Evolutionary conservation across 2,888 invertebrate species (phyloP), one percentile per base, ranked within the genome.

Genomic region (Elaeidobius kamerunicus): DNA sequence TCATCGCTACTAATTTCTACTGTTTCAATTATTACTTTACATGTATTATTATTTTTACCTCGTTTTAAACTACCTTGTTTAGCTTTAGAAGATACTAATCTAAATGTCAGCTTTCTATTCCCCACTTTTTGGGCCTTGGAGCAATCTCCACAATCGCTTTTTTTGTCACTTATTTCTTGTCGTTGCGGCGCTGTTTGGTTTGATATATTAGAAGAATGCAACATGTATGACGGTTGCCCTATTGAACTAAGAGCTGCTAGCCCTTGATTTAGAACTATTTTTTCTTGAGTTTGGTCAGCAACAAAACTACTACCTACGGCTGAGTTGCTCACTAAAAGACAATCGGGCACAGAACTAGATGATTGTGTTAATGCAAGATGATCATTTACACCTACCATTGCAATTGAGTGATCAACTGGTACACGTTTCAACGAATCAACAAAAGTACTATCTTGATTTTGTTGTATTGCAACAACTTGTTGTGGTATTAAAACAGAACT

Each of bases 191-290:
- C 4, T 9, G 4, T 23, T 23, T 23, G 23, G 23, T 30, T 30
- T 30, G 11, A 12, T 12, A 30, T 36, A n/a, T 1, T 3, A 12
- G 2, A n/a, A 4, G 28, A 38, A 28, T 38, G 16, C 17, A 46
- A n/a, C 46, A 46, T 46, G 6, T 23, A 2, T n/a, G 46, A 28
- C 5, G 38, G 15, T 18, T 16, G 38, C 1, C 46, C 46, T 28
- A 46, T 46, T 3, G 46, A 46, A 38, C 38, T 38, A 14, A 46
- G 19, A 9, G 46, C 46, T 14, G 38, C 38, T 16, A 46, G 4
- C n/a, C 46, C 46, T 38, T 38, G 27, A 27, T 46, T 46, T 5
- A 46, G 17, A 6, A 46, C 38, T 2, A 20, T 20, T 6, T 27
- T 4, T 38, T 18, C 9, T 17, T 46, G 12, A 7, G 44, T 34